Percentiles rank a stretch among this genome's conserved stretches.
phyloP scores from a whole-genome alignment of 2,888 invertebrate species.

The Branchellion lobata region DNA sequence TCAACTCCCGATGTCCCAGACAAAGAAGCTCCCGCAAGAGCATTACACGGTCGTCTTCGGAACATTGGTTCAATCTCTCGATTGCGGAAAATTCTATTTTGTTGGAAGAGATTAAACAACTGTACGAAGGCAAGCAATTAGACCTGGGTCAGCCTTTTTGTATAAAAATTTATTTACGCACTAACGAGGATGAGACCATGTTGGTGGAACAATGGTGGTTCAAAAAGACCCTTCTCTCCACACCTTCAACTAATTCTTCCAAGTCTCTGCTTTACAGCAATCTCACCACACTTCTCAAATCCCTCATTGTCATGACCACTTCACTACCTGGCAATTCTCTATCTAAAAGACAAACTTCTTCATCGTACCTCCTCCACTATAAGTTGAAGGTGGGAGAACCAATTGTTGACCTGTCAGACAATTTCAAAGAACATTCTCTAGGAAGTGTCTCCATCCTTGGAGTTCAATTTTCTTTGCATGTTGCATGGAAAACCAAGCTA shows the following conservation, averaged over 20 bases:
- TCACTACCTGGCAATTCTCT: slow-evolving; percentile 28
- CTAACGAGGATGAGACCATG: slow-evolving; percentile 33
- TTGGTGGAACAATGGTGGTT: slow-evolving; percentile 39
- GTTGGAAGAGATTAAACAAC: slow-evolving; percentile 23
- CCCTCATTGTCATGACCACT: slow-evolving; percentile 28
- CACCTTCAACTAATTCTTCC: slow-evolving; percentile 20
- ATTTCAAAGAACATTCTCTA: slow-evolving; percentile 28
- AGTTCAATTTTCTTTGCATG: slow-evolving; percentile 21
- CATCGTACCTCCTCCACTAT: slow-evolving; percentile 14
- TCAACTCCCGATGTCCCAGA: slow-evolving; percentile 17
- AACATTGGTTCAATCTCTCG: slow-evolving; percentile 38
- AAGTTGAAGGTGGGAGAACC: slow-evolving; percentile 30
- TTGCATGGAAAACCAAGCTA: slow-evolving; percentile 36
- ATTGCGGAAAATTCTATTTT: slow-evolving; percentile 20
- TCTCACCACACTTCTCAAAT: slow-evolving; percentile 34
- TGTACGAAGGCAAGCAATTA: slow-evolving; percentile 9
- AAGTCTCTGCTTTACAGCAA: slow-evolving; percentile 27
- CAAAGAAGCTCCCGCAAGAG: slow-evolving; percentile 1
- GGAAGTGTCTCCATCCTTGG: slow-evolving; percentile 4
- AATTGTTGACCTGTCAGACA: background rate
- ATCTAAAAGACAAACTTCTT: slow-evolving; percentile 16
- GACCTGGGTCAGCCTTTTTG: slow-evolving; percentile 34
- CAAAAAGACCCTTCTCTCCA: background rate
- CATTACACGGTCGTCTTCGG: slow-evolving; percentile 12
- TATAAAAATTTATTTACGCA: slow-evolving; percentile 35